phyloP scores from a whole-genome alignment of 2,888 invertebrate genomes.

The Chrysolina americana region DNA sequence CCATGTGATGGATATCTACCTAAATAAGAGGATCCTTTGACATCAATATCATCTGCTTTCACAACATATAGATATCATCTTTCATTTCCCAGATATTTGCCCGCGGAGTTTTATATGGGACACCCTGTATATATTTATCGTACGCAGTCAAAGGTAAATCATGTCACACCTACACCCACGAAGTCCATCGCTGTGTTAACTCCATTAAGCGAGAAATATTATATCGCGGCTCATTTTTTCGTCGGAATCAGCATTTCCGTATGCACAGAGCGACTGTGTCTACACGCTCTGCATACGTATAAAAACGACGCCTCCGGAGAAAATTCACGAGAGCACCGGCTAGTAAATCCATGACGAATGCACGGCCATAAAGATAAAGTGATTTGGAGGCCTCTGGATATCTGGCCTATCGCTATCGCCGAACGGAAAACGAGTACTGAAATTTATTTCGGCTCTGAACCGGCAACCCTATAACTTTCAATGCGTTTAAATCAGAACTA shows the following conservation, averaged over 20 bases:
- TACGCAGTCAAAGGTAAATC: too few relatives aligned
- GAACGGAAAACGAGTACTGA: conserved; percentile 18
- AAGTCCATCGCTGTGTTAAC: background rate
- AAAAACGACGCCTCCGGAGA: conserved; percentile 1
- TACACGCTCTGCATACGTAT: conserved; percentile 17
- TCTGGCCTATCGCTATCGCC: background rate
- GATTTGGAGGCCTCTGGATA: conserved; percentile 16
- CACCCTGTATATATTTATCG: too few relatives aligned
- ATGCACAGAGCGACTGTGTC: background rate
- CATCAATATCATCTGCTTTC: too few relatives aligned
- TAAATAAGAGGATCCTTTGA: too few relatives aligned
- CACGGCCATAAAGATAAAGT: conserved; percentile 22
- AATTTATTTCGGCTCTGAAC: conserved; percentile 26
- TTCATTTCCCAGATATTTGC: too few relatives aligned
- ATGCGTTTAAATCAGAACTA: conserved; percentile 63
- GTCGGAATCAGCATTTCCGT: conserved; percentile 2
- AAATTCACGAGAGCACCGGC: conserved; percentile 1
- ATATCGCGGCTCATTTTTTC: background rate
- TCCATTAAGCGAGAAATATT: background rate
- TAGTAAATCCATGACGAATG: conserved; percentile 20
- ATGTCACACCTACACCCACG: too few relatives aligned
- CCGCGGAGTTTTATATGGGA: too few relatives aligned
- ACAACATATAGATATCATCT: too few relatives aligned
- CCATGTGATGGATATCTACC: too few relatives aligned
- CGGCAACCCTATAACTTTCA: conserved; percentile 29